phyloP scores from a whole-genome alignment of 2,113 vertebrate species.

The Calypte anna region DNA sequence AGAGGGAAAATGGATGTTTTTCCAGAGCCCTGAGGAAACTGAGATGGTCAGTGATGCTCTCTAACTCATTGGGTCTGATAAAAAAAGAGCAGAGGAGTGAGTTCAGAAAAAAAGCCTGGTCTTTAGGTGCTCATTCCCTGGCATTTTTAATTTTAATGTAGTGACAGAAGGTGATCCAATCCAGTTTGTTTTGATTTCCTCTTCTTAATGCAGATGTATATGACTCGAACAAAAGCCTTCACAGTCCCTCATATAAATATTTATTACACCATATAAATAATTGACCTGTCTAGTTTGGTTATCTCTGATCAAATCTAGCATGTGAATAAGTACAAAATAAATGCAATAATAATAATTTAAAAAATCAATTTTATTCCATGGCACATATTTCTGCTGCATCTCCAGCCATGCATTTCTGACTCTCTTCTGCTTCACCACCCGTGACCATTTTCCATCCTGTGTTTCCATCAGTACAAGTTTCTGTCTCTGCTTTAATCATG shows the following conservation, averaged over 20 bases:
- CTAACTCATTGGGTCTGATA: neutral
- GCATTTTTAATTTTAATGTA: constrained; percentile 16
- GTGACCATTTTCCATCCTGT: neutral
- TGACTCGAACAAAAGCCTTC: neutral
- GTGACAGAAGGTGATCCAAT: neutral
- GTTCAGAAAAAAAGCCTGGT: neutral
- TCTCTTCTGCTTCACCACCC: neutral
- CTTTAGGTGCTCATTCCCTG: constrained; percentile 3
- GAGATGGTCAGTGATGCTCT: neutral
- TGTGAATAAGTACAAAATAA: neutral
- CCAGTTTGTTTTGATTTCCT: constrained; percentile 36
- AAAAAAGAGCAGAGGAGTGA: neutral
- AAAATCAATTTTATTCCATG: neutral
- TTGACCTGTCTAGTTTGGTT: neutral
- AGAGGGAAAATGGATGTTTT: neutral
- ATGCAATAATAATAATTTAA: neutral
- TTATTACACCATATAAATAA: constrained; percentile 23
- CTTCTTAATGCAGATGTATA: neutral
- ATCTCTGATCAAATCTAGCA: neutral
- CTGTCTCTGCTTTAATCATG: neutral
- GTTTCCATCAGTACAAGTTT: neutral
- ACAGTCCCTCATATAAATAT: constrained; percentile 14
- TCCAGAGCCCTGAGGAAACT: neutral
- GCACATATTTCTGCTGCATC: neutral
- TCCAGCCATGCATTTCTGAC: neutral